phyloP scores from a whole-genome alignment of 2,797 vertebrate species.

The Phoeniculus purpureus region DNA sequence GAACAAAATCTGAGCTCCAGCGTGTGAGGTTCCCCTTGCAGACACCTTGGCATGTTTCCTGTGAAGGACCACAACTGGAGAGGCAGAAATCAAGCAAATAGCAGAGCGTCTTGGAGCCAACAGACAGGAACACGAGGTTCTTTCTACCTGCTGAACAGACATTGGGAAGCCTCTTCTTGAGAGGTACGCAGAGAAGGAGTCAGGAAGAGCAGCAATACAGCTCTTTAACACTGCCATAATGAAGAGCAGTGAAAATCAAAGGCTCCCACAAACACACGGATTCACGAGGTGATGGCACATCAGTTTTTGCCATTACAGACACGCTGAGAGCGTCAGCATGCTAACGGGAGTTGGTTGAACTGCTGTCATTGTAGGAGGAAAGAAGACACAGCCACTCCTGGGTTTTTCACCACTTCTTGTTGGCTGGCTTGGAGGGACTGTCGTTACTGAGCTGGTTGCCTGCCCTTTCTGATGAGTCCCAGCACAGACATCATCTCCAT shows the following conservation, averaged over 20 bases:
- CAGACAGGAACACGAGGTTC: background rate
- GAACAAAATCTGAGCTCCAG: background rate
- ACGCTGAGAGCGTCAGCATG: background rate
- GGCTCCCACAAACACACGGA: slow-evolving; percentile 12
- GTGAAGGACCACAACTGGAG: background rate
- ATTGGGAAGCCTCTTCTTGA: background rate
- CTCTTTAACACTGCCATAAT: background rate
- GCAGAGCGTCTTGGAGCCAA: background rate
- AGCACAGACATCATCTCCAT: background rate
- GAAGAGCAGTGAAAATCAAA: background rate
- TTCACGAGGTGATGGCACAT: background rate
- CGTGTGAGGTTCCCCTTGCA: background rate
- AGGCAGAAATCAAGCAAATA: background rate
- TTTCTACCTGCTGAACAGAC: background rate
- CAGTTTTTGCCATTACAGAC: slow-evolving; percentile 27
- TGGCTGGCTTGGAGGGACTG: background rate
- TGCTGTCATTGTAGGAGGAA: background rate
- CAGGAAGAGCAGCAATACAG: background rate
- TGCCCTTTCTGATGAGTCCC: background rate
- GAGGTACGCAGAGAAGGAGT: background rate
- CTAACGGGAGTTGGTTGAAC: background rate
- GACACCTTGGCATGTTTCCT: background rate
- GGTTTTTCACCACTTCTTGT: background rate
- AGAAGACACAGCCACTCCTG: background rate
- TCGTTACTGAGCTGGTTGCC: background rate